Conservation (phyloP, 2,797 vertebrate species). For the Streptopelia turtur region DNA sequence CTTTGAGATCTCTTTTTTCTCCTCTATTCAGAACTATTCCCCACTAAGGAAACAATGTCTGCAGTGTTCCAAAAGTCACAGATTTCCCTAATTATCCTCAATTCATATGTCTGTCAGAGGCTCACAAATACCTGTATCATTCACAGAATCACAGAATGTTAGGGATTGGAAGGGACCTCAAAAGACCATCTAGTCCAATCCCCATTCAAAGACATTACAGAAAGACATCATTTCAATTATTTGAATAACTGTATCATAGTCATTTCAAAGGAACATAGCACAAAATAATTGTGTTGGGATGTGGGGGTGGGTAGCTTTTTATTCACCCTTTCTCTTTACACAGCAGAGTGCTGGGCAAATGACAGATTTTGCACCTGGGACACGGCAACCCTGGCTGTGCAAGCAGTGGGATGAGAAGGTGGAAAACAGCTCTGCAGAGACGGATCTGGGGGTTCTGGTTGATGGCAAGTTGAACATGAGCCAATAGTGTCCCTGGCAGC, state of each 20-base stretch:
- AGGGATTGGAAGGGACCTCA: too few relatives aligned
- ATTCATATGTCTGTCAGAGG: constrained; percentile 11
- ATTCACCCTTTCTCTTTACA: neutral
- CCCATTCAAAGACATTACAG: neutral
- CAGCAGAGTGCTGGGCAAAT: neutral
- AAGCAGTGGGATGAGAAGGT: too few relatives aligned
- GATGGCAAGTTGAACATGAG: too few relatives aligned
- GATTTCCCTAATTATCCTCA: constrained; percentile 34
- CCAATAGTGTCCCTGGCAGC: too few relatives aligned
- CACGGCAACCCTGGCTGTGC: too few relatives aligned
- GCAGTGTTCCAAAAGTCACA: neutral
- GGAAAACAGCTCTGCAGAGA: too few relatives aligned
- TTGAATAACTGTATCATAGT: neutral
- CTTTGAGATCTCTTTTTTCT: neutral
- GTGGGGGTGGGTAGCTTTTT: neutral
- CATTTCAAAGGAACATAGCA: constrained; percentile 44
- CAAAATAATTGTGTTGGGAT: neutral
- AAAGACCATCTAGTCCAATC: too few relatives aligned
- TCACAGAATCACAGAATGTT: too few relatives aligned
- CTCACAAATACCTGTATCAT: neutral
- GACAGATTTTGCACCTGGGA: too few relatives aligned
- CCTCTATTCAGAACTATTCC: neutral
- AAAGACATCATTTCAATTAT: neutral
- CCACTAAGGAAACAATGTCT: neutral
- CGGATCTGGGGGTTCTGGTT: too few relatives aligned